Evolutionary conservation across 2,797 vertebrate genomes (phyloP).

Genomic region (Arctocebus calabarensis): DNA sequence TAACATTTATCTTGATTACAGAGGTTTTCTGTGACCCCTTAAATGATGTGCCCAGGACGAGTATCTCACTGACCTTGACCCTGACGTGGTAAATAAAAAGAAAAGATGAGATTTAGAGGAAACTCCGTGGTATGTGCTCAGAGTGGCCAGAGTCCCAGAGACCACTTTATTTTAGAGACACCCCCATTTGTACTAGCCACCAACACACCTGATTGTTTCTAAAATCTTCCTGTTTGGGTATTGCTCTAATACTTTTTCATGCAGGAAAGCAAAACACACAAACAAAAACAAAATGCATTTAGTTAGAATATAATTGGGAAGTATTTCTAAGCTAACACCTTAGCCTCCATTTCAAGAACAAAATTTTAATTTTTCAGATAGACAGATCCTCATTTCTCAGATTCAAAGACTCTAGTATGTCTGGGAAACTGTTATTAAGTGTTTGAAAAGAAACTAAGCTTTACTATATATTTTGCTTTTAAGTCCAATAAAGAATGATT

Average conservation of each 20-base stretch:
- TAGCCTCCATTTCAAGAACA: not conserved
- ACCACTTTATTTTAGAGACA: not conserved
- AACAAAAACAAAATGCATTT: accelerated
- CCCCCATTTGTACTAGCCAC: accelerated
- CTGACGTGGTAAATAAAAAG: not conserved
- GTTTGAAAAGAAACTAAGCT: not conserved
- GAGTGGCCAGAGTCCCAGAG: not conserved
- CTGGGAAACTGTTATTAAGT: not conserved
- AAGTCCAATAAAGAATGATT: not conserved
- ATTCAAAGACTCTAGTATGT: not conserved
- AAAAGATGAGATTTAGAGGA: not conserved
- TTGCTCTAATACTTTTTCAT: not conserved
- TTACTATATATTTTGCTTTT: not conserved
- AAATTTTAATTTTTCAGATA: not conserved
- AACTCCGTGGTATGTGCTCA: accelerated
- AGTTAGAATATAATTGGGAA: not conserved
- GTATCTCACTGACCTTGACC: not conserved
- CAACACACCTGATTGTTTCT: not conserved
- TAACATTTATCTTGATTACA: not conserved
- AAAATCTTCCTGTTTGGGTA: not conserved
- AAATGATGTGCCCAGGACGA: not conserved
- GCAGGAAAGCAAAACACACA: not conserved
- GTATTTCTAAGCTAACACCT: not conserved
- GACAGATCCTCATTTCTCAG: not conserved
- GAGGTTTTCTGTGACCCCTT: not conserved